Evolutionary conservation across 2,113 vertebrate genomes (phyloP).

Genomic region (Caracal caracal): DNA sequence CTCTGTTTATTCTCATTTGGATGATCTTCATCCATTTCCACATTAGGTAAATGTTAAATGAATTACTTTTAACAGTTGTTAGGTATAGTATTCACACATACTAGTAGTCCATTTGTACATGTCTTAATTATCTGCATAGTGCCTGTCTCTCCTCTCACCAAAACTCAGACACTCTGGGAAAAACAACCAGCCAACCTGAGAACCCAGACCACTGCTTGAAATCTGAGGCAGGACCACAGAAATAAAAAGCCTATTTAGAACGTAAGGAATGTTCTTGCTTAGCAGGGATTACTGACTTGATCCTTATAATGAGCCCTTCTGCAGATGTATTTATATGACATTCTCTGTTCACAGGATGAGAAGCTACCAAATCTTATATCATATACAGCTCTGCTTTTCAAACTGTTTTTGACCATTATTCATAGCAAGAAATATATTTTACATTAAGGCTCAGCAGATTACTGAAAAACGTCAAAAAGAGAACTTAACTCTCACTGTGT

Average conservation of each 20-base stretch:
- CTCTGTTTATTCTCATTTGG: not conserved
- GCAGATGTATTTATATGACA: not conserved
- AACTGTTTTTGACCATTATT: not conserved
- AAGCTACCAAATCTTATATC: not conserved
- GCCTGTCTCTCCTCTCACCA: not conserved
- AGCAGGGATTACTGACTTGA: not conserved
- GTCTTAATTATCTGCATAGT: not conserved
- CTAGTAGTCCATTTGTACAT: not conserved
- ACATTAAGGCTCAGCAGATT: not conserved
- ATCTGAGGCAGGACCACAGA: not conserved
- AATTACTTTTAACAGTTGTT: not conserved
- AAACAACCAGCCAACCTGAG: not conserved
- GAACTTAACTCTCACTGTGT: not conserved
- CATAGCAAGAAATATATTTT: not conserved
- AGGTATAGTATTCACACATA: not conserved
- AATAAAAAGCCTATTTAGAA: not conserved
- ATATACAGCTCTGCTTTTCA: not conserved
- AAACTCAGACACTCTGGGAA: not conserved
- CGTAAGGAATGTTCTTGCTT: not conserved
- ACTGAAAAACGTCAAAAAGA: not conserved
- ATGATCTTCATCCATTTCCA: not conserved
- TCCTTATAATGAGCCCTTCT: not conserved
- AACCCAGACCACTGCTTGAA: not conserved
- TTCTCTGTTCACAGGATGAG: not conserved
- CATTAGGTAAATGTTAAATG: not conserved